phyloP scores from a whole-genome alignment of 2,888 invertebrate genomes.

The Pyralis farinalis region DNA sequence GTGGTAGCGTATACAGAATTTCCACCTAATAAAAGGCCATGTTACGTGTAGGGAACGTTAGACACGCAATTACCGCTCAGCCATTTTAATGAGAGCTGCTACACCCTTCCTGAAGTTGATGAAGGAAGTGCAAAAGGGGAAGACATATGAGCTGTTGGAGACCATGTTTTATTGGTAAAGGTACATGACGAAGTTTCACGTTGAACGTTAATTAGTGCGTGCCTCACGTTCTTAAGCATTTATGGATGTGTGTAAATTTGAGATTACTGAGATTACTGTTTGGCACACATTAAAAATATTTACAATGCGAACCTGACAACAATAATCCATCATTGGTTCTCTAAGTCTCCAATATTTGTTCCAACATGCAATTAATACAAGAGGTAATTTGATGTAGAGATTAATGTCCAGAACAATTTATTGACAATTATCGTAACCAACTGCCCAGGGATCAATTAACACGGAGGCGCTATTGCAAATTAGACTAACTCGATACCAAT shows the following conservation, averaged over 20 bases:
- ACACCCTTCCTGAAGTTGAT: slow-evolving; percentile 40
- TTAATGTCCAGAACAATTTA: slow-evolving; percentile 75
- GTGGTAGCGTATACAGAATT: slow-evolving; percentile 72
- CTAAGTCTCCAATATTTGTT: slow-evolving; percentile 32
- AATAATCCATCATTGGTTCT: slow-evolving; percentile 5
- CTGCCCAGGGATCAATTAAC: slow-evolving; percentile 72
- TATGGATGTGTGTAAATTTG: slow-evolving; percentile 53
- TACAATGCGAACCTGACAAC: slow-evolving; percentile 10
- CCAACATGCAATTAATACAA: slow-evolving; percentile 45
- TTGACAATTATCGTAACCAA: slow-evolving; percentile 74
- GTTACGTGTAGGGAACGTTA: slow-evolving; percentile 76
- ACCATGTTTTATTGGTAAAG: slow-evolving; percentile 53
- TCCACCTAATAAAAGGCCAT: slow-evolving; percentile 78
- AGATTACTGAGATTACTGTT: slow-evolving; percentile 51
- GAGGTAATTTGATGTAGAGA: slow-evolving; percentile 67
- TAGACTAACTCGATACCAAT: slow-evolving; percentile 62
- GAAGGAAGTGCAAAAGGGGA: slow-evolving; percentile 38
- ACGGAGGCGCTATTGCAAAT: slow-evolving; percentile 73
- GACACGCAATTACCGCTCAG: slow-evolving; percentile 69
- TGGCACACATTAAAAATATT: slow-evolving; percentile 38
- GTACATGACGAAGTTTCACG: slow-evolving; percentile 69
- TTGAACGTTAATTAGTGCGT: slow-evolving; percentile 78
- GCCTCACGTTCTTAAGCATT: slow-evolving; percentile 64
- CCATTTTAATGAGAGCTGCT: slow-evolving; percentile 57
- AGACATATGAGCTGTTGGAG: slow-evolving; percentile 50